Evolutionary conservation across 1,140 invertebrate genomes (phyloP).

Genomic region (Drosophila gunungcola): DNA sequence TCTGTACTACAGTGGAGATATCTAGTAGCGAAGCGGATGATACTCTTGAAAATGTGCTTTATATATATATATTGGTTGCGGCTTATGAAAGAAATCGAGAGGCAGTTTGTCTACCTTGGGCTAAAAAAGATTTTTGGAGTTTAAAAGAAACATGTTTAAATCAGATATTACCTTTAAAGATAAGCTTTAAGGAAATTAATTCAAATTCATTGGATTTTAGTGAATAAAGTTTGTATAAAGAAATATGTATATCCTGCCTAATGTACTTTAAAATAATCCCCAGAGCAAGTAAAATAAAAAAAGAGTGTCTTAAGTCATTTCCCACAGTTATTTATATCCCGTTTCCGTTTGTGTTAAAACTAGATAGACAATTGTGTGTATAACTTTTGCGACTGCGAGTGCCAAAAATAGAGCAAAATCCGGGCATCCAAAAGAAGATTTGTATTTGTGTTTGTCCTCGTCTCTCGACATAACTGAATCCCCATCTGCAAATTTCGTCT

Average conservation of each 20-base stretch:
- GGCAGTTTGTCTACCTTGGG: not conserved
- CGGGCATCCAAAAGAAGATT: constrained; percentile 25
- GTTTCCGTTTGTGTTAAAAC: not conserved
- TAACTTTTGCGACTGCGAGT: not conserved
- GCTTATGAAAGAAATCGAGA: not conserved
- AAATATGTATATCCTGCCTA: no score
- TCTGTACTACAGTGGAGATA: constrained; percentile 4
- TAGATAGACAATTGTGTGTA: constrained; percentile 6
- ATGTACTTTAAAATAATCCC: no score
- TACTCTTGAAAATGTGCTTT: constrained; percentile 11
- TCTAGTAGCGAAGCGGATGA: constrained; percentile 7
- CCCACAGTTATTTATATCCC: not conserved
- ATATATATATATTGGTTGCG: not conserved
- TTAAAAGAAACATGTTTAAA: not conserved
- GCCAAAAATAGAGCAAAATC: constrained; percentile 7
- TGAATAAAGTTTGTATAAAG: no score
- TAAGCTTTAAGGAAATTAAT: no score
- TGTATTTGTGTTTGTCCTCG: constrained; percentile 29
- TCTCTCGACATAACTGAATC: constrained; percentile 1
- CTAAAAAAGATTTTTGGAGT: not conserved
- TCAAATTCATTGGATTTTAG: no score
- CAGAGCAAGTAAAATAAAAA: no score
- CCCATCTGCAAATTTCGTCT: constrained; percentile 27
- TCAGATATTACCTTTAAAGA: not conserved
- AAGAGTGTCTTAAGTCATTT: not conserved